Evolutionary conservation across 2,797 vertebrate genomes (phyloP), one percentile per base, ranked within the genome.

Genomic region (Brotula barbata): DNA sequence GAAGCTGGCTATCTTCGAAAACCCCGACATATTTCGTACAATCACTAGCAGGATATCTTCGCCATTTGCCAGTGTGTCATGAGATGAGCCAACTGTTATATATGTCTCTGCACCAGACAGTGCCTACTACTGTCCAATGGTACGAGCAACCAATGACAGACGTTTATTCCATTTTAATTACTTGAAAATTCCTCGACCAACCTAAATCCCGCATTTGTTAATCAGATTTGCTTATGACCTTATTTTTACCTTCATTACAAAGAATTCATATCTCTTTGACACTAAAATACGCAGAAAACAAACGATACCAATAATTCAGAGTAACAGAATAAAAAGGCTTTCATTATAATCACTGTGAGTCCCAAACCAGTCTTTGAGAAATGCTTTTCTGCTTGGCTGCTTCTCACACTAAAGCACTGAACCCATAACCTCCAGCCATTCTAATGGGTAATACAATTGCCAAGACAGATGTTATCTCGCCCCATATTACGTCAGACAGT

Each of bases 391-490:
- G 15, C 64, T 54, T 57, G 54, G 33, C 55, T 64, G 3, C 51
- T 22, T 56, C 49, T 59, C 20, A 21, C 42, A 33, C 34, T 71
- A 21, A 73, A 69, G 44, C 17, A 50, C 61, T 73, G 71, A 77
- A 61, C 78, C 71, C 36, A 11, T 46, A 42, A 53, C 80, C 59
- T 64, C 52, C 23, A 22, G 19, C 69, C 28, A 71, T 70, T 66
- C 47, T 76, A 73, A 75, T 63, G 62, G 50, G 43, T 59, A 75
- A 67, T 68, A 46, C 67, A 80, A 71, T 78, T 70, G 67, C 59
- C 34, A 66, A 75, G 73, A 65, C 77, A 84, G 81, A 87, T 85
- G 80, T 85, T 83, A 85, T 83, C 83, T 76, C 51, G 36, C 9
- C 25, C 49, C 11, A 28, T 72, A 65, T 77, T 84, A 62, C 63